These are phyloP conservation scores for Hydraecia micacea DNA, from an alignment of 2,888 invertebrate genomes.

Conservation along the genomic window DNA sequence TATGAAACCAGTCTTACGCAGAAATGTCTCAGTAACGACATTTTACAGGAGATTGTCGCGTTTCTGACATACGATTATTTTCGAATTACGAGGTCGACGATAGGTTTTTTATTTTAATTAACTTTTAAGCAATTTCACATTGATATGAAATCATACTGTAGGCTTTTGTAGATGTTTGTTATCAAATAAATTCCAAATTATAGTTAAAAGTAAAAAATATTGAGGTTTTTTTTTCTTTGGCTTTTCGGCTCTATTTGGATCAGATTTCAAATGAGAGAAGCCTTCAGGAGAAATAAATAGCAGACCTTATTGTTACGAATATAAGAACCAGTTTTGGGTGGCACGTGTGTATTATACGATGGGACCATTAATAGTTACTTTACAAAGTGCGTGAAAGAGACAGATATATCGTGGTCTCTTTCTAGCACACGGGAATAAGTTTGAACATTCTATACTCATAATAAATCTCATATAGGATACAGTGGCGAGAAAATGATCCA, in stretches of 20 bases:
- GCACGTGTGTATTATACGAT: conserved; percentile 48
- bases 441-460: conserved; percentile 52
- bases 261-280: conserved; percentile 28
- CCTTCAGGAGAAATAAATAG: conserved; percentile 38
- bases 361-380: conserved; percentile 35
- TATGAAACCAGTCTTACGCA: conserved; percentile 7
- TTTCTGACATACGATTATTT: conserved; percentile 22
- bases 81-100: conserved; percentile 3
- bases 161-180: conserved; percentile 3
- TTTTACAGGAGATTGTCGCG: background rate
- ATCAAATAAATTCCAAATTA: conserved; percentile 10
- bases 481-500: conserved; percentile 27
- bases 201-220: conserved; percentile 1
- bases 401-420: conserved; percentile 38
- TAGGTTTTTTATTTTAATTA: background rate
- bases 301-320: conserved; percentile 22
- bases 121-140: conserved; percentile 19
- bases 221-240: conserved; percentile 37
- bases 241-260: conserved; percentile 32
- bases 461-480: conserved; percentile 50
- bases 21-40: conserved; percentile 2
- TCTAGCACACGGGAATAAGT: conserved; percentile 43
- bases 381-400: conserved; percentile 45
- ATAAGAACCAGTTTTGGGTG: conserved; percentile 50
- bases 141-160: conserved; percentile 8